phyloP scores from a whole-genome alignment of 2,888 invertebrate species.

The Seira ritae region DNA sequence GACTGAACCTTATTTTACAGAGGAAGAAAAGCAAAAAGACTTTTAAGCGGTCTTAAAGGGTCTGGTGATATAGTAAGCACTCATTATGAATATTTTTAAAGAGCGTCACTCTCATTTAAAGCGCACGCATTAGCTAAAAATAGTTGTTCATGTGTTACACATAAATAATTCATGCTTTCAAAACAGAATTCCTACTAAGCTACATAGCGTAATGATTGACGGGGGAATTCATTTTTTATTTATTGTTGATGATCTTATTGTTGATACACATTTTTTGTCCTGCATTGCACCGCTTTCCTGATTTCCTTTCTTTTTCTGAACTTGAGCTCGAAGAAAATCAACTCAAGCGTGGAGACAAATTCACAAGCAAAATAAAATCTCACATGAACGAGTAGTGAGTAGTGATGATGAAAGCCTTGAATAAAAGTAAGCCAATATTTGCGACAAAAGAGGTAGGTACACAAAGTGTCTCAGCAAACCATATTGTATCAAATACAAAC shows the following conservation, averaged over 20 bases:
- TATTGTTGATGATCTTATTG: constrained; percentile 20
- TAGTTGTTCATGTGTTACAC: constrained; percentile 22
- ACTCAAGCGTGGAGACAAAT: constrained; percentile 2
- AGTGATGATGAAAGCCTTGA: neutral
- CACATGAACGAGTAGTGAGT: neutral
- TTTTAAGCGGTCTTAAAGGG: neutral
- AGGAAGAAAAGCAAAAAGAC: neutral
- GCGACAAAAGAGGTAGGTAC: neutral
- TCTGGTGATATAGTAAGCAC: neutral
- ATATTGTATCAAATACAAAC: too few species aligned
- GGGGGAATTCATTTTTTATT: constrained; percentile 9
- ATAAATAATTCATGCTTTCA: constrained; percentile 34
- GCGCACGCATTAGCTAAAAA: constrained; percentile 20
- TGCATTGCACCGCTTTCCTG: neutral
- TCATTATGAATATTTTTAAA: constrained; percentile 7
- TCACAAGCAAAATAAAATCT: neutral
- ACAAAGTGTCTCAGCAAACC: neutral
- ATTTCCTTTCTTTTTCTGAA: constrained; percentile 27
- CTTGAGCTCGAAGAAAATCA: constrained; percentile 8
- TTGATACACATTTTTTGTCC: constrained; percentile 27
- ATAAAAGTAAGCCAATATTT: constrained; percentile 7
- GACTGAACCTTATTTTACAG: neutral
- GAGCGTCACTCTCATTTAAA: constrained; percentile 5
- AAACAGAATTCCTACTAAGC: neutral
- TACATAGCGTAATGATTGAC: constrained; percentile 7